Evolutionary conservation across 2,888 invertebrate species (phyloP).

Genomic region (Melanostoma mellinum): DNA sequence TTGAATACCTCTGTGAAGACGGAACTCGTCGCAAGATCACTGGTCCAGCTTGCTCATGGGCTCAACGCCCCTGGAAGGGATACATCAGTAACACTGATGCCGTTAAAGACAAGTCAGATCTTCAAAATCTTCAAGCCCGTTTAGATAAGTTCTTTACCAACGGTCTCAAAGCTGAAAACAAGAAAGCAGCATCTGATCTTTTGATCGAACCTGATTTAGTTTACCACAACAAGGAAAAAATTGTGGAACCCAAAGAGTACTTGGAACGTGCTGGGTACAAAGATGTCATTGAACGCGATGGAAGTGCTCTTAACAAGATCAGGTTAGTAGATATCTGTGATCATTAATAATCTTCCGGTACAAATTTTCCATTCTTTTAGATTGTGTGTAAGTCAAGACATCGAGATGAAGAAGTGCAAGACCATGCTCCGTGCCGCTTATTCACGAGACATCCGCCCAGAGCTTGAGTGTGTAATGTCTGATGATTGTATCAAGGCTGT

Average conservation of each 20-base stretch:
- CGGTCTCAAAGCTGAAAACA: constrained; percentile 79
- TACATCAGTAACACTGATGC: constrained; percentile 86
- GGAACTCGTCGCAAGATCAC: constrained; percentile 87
- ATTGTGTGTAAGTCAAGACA: constrained; percentile 86
- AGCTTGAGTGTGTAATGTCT: constrained; percentile 88
- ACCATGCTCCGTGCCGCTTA: constrained; percentile 88
- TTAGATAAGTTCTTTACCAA: constrained; percentile 80
- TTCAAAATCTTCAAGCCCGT: constrained; percentile 79
- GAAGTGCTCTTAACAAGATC: constrained; percentile 86
- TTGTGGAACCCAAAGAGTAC: constrained; percentile 84
- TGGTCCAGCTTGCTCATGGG: constrained; percentile 89
- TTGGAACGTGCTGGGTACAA: constrained; percentile 86
- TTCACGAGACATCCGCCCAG: constrained; percentile 90
- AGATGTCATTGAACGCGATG: constrained; percentile 88
- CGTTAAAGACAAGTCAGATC: constrained; percentile 77
- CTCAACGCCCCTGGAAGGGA: constrained; percentile 93
- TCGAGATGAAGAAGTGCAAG: constrained; percentile 89
- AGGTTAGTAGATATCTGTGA: constrained; percentile 75
- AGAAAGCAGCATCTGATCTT: constrained; percentile 82
- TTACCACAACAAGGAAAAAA: constrained; percentile 82
- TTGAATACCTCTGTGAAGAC: constrained; percentile 90
- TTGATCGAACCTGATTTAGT: constrained; percentile 85
- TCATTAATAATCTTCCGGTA: constrained; percentile 38
- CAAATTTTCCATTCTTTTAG: constrained; percentile 78
- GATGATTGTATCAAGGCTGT: constrained; percentile 82